Conservation (phyloP, 2,113 vertebrate genomes). For the Sinocyclocheilus rhinocerous region DNA sequence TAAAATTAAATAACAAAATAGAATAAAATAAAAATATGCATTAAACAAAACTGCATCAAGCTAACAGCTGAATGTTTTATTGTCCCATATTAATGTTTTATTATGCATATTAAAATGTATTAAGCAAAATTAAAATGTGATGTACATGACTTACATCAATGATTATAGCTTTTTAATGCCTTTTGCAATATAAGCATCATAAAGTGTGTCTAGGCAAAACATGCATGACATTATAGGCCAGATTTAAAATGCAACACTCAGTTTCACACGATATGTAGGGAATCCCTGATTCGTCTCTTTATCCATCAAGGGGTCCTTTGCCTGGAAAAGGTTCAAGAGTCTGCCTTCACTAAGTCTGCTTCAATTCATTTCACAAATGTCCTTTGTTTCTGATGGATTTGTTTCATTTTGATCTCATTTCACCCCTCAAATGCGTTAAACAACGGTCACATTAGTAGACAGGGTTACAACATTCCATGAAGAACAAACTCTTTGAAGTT, state of each 20-base stretch:
- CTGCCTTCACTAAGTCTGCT: background rate
- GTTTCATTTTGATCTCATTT: constrained; percentile 1
- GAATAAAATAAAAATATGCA: too few species aligned
- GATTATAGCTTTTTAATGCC: background rate
- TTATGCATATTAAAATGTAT: too few species aligned
- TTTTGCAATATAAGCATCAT: background rate
- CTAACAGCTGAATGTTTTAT: background rate
- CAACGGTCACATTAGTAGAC: background rate
- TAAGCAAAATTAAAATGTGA: background rate
- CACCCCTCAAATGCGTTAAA: background rate
- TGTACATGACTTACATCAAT: background rate
- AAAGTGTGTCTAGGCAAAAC: background rate
- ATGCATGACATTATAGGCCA: background rate
- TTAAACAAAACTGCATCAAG: too few species aligned
- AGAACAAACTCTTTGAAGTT: constrained; percentile 2
- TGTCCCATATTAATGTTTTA: too few species aligned
- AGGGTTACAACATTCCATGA: background rate
- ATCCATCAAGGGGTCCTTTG: background rate
- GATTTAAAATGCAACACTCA: background rate
- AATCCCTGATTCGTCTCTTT: background rate
- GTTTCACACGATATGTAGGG: background rate
- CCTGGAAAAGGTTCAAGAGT: background rate
- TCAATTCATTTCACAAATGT: background rate
- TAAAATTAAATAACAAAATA: background rate
- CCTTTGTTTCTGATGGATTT: constrained; percentile 20